A percentile compares a stretch with the other conserved stretches of the same genome.
Conservation (phyloP, 2,888 invertebrate genomes). For the Epinotia nisella region DNA sequence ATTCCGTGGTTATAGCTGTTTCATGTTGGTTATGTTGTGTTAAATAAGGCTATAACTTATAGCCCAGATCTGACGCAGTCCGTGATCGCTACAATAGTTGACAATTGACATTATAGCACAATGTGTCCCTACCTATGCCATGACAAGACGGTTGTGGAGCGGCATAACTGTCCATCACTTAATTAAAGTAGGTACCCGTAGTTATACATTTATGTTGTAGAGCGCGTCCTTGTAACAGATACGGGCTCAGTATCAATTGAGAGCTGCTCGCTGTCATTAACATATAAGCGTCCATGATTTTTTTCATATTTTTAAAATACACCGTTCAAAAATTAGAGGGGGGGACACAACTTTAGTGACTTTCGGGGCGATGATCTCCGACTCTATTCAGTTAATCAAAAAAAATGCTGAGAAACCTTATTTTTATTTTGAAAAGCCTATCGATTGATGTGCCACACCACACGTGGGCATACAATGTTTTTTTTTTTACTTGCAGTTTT, state of each 20-base stretch:
- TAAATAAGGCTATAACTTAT: too few relatives aligned
- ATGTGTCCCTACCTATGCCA: not conserved
- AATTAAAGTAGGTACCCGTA: slow-evolving; percentile 39
- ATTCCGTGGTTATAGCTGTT: too few relatives aligned
- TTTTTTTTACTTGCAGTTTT: too few relatives aligned
- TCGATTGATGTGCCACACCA: too few relatives aligned
- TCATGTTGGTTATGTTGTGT: not conserved
- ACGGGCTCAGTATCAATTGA: slow-evolving; percentile 66
- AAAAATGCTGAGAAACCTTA: too few relatives aligned
- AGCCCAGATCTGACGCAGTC: not conserved
- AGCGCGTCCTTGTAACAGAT: slow-evolving; percentile 70
- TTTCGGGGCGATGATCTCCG: too few relatives aligned
- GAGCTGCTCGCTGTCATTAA: slow-evolving; percentile 54
- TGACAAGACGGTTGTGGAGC: slow-evolving; percentile 13
- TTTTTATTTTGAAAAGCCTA: too few relatives aligned
- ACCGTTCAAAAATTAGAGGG: too few relatives aligned
- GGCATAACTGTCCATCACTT: slow-evolving; percentile 18
- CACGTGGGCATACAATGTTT: too few relatives aligned
- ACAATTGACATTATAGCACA: not conserved
- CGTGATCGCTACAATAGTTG: not conserved
- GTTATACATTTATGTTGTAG: slow-evolving; percentile 46
- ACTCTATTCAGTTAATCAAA: too few relatives aligned
- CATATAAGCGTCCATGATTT: slow-evolving; percentile 31
- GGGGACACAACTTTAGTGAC: too few relatives aligned
- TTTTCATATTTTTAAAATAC: too few relatives aligned